These are phyloP conservation scores for Orchesella cincta DNA, from an alignment of 1,140 invertebrate species.

Conservation along the genomic window DNA sequence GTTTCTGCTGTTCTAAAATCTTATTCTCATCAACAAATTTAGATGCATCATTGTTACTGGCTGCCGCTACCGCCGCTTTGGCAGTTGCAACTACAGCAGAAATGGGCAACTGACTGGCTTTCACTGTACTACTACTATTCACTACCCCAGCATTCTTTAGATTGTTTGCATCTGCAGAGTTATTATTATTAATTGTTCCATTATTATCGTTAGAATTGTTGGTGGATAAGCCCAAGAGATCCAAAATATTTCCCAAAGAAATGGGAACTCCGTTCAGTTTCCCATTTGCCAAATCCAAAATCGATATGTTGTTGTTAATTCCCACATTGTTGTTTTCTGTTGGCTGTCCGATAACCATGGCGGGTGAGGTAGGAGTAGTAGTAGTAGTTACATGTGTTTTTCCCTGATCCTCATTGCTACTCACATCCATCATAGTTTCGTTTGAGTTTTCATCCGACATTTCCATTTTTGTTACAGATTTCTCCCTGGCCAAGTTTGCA, in stretches of 20 bases:
- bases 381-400: background rate
- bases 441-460: slow-evolving; percentile 34
- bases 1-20: slow-evolving; percentile 78
- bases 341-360: background rate
- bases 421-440: slow-evolving; percentile 32
- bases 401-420: slow-evolving; percentile 24
- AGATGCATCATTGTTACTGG: background rate
- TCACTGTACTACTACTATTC: background rate
- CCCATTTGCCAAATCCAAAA: background rate
- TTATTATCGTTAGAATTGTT: background rate
- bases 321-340: background rate
- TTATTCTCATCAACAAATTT: slow-evolving; percentile 39
- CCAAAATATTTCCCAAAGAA: background rate
- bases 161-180: background rate
- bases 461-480: slow-evolving; percentile 13
- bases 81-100: background rate
- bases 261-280: slow-evolving; percentile 7
- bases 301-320: slow-evolving; percentile 7
- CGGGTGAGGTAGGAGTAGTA: no score
- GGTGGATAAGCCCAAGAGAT: background rate
- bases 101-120: background rate
- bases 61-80: background rate
- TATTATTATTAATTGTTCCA: background rate
- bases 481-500: slow-evolving; percentile 7
- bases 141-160: background rate